Percentiles rank a stretch among this genome's conserved stretches.
phyloP scores from a whole-genome alignment of 1,140 invertebrate genomes.

The Trichonephila clavipes region DNA sequence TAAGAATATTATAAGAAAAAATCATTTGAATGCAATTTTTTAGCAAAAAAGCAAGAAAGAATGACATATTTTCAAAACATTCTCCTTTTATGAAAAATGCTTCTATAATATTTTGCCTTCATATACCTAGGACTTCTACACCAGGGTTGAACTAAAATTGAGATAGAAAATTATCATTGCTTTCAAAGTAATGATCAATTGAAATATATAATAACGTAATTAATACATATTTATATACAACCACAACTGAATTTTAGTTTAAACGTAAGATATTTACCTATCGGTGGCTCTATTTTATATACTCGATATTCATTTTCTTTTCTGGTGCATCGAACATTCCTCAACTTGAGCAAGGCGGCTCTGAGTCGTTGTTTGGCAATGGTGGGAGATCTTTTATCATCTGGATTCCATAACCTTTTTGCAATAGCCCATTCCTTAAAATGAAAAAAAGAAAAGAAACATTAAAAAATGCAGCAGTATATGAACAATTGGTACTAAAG shows the following conservation, averaged over 20 bases:
- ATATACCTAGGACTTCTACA: no score
- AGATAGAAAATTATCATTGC: background rate
- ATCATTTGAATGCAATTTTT: no score
- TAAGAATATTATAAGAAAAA: no score
- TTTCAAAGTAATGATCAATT: background rate
- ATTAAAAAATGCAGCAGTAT: no score
- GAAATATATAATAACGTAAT: background rate
- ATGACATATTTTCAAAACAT: background rate
- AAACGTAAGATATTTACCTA: background rate
- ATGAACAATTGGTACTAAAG: no score
- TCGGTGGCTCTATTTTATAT: constrained; percentile 16
- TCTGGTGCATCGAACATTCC: background rate
- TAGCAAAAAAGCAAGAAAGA: no score
- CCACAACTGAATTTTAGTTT: background rate
- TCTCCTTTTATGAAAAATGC: no score
- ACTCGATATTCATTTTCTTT: constrained; percentile 17
- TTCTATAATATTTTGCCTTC: no score
- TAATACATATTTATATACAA: background rate
- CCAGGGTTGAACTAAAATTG: background rate
- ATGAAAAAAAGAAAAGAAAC: background rate
- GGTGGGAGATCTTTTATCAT: background rate
- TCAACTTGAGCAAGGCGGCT: constrained; percentile 64
- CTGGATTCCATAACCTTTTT: constrained; percentile 60
- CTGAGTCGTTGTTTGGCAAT: constrained; percentile 67
- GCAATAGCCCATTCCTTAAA: constrained; percentile 58